Percentiles rank a stretch among this genome's conserved stretches.
Evolutionary conservation across 2,888 invertebrate species (phyloP).

Genomic region (Drosophila pseudotakahashii): DNA sequence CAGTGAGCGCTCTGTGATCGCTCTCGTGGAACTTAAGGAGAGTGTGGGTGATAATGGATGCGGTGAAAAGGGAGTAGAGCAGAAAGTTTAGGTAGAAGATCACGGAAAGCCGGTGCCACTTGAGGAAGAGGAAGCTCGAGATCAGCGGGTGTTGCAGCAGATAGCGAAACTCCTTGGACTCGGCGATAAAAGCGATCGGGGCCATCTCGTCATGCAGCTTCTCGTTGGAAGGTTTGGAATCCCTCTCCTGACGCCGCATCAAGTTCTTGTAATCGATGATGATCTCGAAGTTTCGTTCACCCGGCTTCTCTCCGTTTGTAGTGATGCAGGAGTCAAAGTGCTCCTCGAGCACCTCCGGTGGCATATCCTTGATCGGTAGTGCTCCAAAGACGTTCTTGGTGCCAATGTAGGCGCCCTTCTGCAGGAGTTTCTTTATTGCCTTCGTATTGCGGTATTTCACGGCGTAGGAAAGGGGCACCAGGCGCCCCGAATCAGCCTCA

Average conservation of each 20-base stretch:
- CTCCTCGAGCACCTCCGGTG: conserved; percentile 88
- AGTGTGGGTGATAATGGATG: conserved; percentile 89
- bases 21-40: conserved; percentile 87
- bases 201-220: conserved; percentile 89
- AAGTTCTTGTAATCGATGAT: conserved; percentile 90
- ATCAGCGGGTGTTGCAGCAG: conserved; percentile 91
- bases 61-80: conserved; percentile 89
- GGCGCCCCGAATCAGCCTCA: conserved; percentile 87
- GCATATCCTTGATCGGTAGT: conserved; percentile 90
- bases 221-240: conserved; percentile 38
- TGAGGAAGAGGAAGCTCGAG: conserved; percentile 91
- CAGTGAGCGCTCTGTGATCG: conserved; percentile 83
- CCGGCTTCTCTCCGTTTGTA: conserved; percentile 87
- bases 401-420: conserved; percentile 90
- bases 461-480: conserved; percentile 91
- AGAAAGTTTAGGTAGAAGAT: conserved; percentile 90
- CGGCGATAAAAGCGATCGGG: conserved; percentile 89
- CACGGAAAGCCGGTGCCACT: conserved; percentile 91
- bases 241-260: conserved; percentile 85
- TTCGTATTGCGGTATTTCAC: conserved; percentile 88
- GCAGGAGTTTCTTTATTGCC: conserved; percentile 87
- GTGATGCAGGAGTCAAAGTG: conserved; percentile 90
- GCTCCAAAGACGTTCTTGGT: conserved; percentile 87
- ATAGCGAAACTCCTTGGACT: conserved; percentile 88
- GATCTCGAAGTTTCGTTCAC: conserved; percentile 89